Conservation (phyloP, 2,113 vertebrate species). For the Myotis yumanensis region DNA sequence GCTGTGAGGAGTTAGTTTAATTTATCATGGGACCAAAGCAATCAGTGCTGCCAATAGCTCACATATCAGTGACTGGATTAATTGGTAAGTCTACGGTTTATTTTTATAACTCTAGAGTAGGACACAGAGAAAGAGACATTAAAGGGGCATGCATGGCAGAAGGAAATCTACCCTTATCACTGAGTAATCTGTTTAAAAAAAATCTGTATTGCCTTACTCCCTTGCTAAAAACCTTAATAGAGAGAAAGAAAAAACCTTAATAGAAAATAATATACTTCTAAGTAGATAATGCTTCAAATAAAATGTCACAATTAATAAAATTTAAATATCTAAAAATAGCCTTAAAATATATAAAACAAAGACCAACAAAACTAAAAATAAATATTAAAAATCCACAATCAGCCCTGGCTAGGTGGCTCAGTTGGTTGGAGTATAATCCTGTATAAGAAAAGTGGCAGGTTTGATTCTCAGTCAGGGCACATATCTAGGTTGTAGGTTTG, state of each 20-base stretch:
- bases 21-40: background rate
- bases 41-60: background rate
- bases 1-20: background rate
- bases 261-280: background rate
- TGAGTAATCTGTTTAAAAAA: background rate
- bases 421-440: background rate
- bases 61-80: background rate
- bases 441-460: too few species aligned
- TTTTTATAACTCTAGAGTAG: background rate
- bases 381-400: background rate
- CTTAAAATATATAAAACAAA: slow-evolving; percentile 33
- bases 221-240: background rate
- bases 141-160: background rate
- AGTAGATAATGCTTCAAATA: slow-evolving; percentile 13
- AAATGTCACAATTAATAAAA: slow-evolving; percentile 35
- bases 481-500: too few species aligned
- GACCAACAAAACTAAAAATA: background rate
- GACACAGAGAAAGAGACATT: background rate
- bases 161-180: background rate
- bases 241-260: background rate
- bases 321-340: background rate
- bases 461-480: too few species aligned
- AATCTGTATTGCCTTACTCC: background rate
- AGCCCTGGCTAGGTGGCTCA: background rate
- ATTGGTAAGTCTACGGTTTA: background rate